Base-by-base conservation (phyloP, 1,140 invertebrate genomes). In the Zaprionus africanus region DNA sequence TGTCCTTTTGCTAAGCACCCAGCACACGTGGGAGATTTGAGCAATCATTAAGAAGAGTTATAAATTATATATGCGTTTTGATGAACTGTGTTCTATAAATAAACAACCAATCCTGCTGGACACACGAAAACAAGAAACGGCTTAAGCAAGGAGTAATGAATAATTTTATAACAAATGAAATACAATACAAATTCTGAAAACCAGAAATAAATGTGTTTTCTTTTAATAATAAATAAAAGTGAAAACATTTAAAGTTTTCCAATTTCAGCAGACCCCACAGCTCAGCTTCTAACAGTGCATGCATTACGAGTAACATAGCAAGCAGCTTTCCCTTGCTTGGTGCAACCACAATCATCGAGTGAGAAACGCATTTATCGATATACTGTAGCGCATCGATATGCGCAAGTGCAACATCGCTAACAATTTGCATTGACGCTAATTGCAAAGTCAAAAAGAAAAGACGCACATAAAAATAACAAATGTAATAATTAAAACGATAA, bases 381-480 rank as follows among this genome's bases (percentile, higher is more conserved):
- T 17, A 12, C 1, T 34, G 15, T 13, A 17, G 11, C n/a, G 13
- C 46, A 46, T 46, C 41, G 41, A 46, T 46, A 46, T 46, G 46
- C 70, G 66, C 36, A 34, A 57, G 58, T 60, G 19, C 43, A 73
- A 53, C 69, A 36, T 62, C 57, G 34, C 22, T 19, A 61, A 28
- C n/a, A 61, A 67, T 63, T 70, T 70, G 67, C 67, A 70, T 28
- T 59, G 73, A 71, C 68, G 60, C 67, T 56, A 76, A 71, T 72
- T 76, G 73, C 46, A 19, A 41, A 59, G n/a, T 15, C 36, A 28
- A 66, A n/a, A 58, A 78, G 26, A 43, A 62, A 67, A 76, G 22
- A 49, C 62, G 26, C 24, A 60, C 26, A 61, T 53, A 65, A 62
- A 75, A 66, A 78, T 61, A 78, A 68, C 69, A 73, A 81, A 78